Evolutionary conservation across 2,888 invertebrate species (phyloP).

Genomic region (Amblyjoppa fuscipennis): DNA sequence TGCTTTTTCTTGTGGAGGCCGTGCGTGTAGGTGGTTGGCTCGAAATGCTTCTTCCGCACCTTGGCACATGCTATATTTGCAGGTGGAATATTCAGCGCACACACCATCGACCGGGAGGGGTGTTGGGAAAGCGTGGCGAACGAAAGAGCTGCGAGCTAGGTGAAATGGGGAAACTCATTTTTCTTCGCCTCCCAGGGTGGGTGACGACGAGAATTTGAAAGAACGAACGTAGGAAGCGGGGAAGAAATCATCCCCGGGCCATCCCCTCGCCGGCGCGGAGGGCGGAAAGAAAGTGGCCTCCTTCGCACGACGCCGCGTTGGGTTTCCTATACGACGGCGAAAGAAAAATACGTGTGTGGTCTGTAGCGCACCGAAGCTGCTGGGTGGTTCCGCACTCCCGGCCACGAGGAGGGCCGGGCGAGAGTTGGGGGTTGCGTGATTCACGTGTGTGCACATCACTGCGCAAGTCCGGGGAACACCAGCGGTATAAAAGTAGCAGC

Average conservation of each 20-base stretch:
- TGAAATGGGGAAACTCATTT: conserved; percentile 66
- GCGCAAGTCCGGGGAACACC: conserved; percentile 60
- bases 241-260: conserved; percentile 66
- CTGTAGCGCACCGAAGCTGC: neutral
- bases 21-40: conserved; percentile 58
- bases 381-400: conserved; percentile 41
- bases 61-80: conserved; percentile 64
- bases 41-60: conserved; percentile 58
- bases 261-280: conserved; percentile 44
- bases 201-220: conserved; percentile 62
- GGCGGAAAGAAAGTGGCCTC: conserved; percentile 65
- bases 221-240: conserved; percentile 59
- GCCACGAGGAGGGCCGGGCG: conserved; percentile 32
- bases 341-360: conserved; percentile 56
- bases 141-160: conserved; percentile 56
- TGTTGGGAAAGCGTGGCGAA: conserved; percentile 42
- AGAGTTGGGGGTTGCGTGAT: conserved; percentile 55
- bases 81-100: conserved; percentile 67
- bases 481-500: conserved; percentile 60
- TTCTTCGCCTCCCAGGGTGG: conserved; percentile 57
- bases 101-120: conserved; percentile 50
- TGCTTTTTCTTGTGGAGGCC: conserved; percentile 66
- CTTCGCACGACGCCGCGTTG: conserved; percentile 35
- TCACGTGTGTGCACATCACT: conserved; percentile 57
- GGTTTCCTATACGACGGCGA: conserved; percentile 36